Evolutionary conservation across 2,113 vertebrate genomes (phyloP).

Genomic region (Phyllostomus hastatus): DNA sequence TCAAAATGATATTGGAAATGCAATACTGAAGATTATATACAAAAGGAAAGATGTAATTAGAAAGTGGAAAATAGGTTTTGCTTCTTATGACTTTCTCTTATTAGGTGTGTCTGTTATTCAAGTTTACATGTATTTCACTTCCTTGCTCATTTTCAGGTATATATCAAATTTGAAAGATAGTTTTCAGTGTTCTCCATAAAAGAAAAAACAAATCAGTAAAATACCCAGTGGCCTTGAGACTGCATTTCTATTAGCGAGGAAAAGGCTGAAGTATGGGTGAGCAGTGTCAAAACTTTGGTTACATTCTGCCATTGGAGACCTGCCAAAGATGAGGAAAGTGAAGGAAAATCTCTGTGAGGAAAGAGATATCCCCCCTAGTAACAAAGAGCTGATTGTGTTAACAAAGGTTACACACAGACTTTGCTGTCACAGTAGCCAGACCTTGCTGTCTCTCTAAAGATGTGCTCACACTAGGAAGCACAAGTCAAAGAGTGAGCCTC

Average conservation of each 20-base stretch:
- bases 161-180: background rate
- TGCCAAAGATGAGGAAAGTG: background rate
- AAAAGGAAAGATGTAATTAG: slow-evolving; percentile 2
- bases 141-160: background rate
- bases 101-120: background rate
- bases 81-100: background rate
- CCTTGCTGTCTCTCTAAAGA: background rate
- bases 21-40: background rate
- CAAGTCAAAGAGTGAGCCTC: background rate
- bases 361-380: background rate
- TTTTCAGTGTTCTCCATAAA: slow-evolving; percentile 9
- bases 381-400: background rate
- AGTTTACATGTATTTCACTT: slow-evolving; percentile 10
- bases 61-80: slow-evolving; percentile 29
- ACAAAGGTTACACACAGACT: background rate
- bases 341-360: background rate
- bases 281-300: background rate
- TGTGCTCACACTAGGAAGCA: background rate
- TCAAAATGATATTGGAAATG: background rate
- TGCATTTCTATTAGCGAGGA: background rate
- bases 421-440: slow-evolving; percentile 35
- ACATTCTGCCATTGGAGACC: background rate
- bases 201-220: slow-evolving; percentile 43
- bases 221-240: background rate
- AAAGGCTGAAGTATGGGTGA: background rate